Conservation (phyloP, 2,888 invertebrate species). For the Chirona hameri region DNA sequence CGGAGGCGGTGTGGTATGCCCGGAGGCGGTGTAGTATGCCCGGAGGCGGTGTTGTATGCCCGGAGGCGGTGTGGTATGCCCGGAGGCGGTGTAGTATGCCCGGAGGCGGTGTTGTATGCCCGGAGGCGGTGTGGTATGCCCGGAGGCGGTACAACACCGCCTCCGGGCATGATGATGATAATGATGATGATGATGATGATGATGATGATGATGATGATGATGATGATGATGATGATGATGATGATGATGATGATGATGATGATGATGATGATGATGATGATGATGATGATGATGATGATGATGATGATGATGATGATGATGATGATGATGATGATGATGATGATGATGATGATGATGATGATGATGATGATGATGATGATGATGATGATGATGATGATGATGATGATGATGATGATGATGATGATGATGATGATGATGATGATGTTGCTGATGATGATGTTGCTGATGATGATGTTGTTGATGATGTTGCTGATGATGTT, state of each 20-base stretch:
- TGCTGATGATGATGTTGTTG: no score
- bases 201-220: constrained; percentile 11
- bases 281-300: background rate
- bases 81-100: no score
- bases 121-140: no score
- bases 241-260: constrained; percentile 12
- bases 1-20: no score
- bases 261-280: constrained; percentile 22
- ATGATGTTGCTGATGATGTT: no score
- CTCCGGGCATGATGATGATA: no score
- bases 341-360: constrained; percentile 4
- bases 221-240: constrained; percentile 22
- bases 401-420: constrained; percentile 22
- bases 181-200: constrained; percentile 3
- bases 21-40: no score
- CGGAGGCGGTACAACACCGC: no score
- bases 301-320: constrained; percentile 22
- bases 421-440: constrained; percentile 22
- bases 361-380: background rate
- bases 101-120: no score
- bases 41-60: no score
- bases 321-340: constrained; percentile 22
- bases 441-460: no score
- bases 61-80: no score
- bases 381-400: constrained; percentile 11